Conservation (phyloP, 2,113 vertebrate species). For the Saguinus midas region DNA sequence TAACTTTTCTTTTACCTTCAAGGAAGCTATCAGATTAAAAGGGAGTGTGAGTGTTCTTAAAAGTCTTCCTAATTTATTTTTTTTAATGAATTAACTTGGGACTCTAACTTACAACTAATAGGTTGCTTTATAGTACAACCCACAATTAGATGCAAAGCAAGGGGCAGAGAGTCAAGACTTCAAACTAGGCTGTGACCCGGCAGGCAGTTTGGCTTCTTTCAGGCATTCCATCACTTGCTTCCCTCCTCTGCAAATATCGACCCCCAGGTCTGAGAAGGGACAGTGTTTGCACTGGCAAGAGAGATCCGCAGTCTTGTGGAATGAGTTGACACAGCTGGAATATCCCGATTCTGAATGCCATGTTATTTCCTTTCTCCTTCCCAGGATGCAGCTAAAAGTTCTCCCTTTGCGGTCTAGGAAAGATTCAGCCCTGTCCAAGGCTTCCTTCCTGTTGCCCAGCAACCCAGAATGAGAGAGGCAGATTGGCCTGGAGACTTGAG, state of each 20-base stretch:
- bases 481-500: fast-evolving
- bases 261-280: background rate
- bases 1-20: background rate
- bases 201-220: background rate
- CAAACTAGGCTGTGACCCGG: background rate
- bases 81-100: background rate
- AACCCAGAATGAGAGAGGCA: background rate
- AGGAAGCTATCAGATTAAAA: background rate
- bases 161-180: background rate
- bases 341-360: background rate
- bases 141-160: background rate
- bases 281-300: background rate
- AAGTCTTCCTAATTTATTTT: background rate
- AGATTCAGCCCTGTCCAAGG: background rate
- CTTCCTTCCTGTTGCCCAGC: background rate
- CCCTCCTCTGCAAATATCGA: background rate
- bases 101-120: background rate
- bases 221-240: background rate
- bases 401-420: background rate
- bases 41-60: background rate
- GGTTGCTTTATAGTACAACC: background rate
- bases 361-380: background rate
- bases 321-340: background rate
- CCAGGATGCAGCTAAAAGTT: background rate
- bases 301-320: background rate